These are phyloP conservation scores for Nasonia oneida DNA, from an alignment of 2,888 invertebrate species.

Conservation along the genomic window DNA sequence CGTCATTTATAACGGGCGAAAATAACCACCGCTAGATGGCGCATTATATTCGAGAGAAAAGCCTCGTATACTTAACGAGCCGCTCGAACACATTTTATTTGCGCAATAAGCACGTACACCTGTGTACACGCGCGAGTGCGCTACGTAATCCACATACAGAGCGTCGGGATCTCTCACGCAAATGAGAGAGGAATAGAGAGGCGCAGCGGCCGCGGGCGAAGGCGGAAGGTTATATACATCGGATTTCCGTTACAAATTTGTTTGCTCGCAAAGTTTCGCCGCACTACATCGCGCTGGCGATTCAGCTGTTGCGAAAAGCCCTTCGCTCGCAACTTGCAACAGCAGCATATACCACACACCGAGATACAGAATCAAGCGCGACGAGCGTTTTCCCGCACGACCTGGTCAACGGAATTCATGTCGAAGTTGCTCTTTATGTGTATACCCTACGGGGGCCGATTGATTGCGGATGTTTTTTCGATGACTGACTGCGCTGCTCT, in stretches of 20 bases:
- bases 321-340: conserved; percentile 72
- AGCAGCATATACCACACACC: background rate
- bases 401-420: background rate
- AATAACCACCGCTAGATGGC: background rate
- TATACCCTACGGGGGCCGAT: background rate
- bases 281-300: conserved; percentile 65
- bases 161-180: background rate
- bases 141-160: background rate
- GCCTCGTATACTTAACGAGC: background rate
- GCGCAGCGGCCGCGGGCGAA: background rate
- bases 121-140: background rate
- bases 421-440: background rate
- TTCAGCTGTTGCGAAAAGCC: conserved; percentile 75
- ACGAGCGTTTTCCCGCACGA: background rate
- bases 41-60: background rate
- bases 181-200: conserved; percentile 21
- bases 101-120: background rate
- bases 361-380: background rate
- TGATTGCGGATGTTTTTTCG: conserved; percentile 9
- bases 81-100: background rate
- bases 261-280: conserved; percentile 77
- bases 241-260: conserved; percentile 77
- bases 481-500: background rate
- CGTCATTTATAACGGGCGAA: background rate
- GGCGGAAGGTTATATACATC: conserved; percentile 59